Evolutionary conservation across 2,797 vertebrate genomes (phyloP).

Genomic region (Labroides dimidiatus): DNA sequence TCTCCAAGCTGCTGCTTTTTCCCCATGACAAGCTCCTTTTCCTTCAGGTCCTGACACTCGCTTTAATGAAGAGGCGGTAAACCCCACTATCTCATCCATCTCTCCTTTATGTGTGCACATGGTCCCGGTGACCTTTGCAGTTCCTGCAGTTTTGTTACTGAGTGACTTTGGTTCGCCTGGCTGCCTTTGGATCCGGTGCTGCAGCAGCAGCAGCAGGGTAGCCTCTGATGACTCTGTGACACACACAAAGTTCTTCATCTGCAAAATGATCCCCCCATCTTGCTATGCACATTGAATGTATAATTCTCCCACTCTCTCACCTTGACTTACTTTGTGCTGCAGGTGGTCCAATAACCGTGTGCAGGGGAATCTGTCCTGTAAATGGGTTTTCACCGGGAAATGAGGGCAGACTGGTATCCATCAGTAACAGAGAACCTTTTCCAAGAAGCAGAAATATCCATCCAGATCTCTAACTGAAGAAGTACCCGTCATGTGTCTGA

Average conservation of each 20-base stretch:
- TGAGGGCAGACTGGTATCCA: conserved; percentile 29
- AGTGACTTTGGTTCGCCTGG: conserved; percentile 54
- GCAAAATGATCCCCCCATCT: conserved; percentile 49
- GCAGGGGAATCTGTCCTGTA: conserved; percentile 35
- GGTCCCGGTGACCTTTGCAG: conserved; percentile 52
- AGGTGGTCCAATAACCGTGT: conserved; percentile 37
- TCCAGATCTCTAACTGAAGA: conserved; percentile 52
- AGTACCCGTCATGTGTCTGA: conserved; percentile 38
- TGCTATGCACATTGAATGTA: conserved; percentile 45
- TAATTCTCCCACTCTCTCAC: conserved; percentile 52
- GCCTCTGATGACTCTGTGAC: conserved; percentile 55
- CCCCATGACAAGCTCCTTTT: neutral
- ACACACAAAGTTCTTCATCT: conserved; percentile 60
- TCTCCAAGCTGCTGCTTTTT: conserved; percentile 13
- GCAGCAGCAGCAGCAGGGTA: conserved; percentile 5
- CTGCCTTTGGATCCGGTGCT: conserved; percentile 33
- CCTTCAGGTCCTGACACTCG: conserved; percentile 3
- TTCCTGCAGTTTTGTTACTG: conserved; percentile 46
- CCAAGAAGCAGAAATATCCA: conserved; percentile 38
- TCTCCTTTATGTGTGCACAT: conserved; percentile 37
- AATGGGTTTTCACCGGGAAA: conserved; percentile 43
- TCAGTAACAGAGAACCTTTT: conserved; percentile 40
- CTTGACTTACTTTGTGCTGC: conserved; percentile 52
- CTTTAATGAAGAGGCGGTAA: conserved; percentile 46
- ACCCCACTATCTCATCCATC: conserved; percentile 32